Base-by-base conservation (phyloP, 2,113 vertebrate species). In the Podilymbus podiceps region DNA sequence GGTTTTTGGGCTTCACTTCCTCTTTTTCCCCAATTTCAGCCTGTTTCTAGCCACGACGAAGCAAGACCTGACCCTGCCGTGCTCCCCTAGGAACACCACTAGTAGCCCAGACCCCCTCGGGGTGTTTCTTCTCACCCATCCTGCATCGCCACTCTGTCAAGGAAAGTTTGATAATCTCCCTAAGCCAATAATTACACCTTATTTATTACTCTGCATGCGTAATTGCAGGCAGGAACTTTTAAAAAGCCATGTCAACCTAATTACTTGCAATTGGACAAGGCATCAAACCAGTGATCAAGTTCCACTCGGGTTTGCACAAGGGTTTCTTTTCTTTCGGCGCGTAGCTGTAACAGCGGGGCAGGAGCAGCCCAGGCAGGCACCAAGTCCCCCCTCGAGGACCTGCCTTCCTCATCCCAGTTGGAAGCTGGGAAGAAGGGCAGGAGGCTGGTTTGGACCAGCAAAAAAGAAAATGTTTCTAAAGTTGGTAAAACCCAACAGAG, bases 121-220 rank as follows among this genome's bases (percentile, higher is more conserved):
- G 63, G 40, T 1, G 5, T 46, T 49, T 13, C 75, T 86, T 66
- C 85, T 67, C 52, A 8, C 78, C 84, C 60, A 8, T 90, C 93
- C 93, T 81, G 80, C 63, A 33, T 52, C 18, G 1, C 77, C 89
- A 40, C 78, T 67, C 46, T 21, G 22, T 74, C 85, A 50, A 83
- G 66, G 96, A 95, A 96, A 95, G 91, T 95, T 53, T 82, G 85
- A 91, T 95, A 72, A 76, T 44, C 82, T 89, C 85, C 46, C 44
- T 76, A 76, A 90, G 76, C 40, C 1, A 12, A 81, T 94, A 97
- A 97, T 97, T 93, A 75, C 79, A 46, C 50, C 63, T 69, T 60
- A 86, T 92, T 95, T 90, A 93, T 95, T 95, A 68, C 28, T 53
- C 62, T 69, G 85, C 78, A 50, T 62, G 82, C 18, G 6, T 96